These are phyloP conservation scores for Cacoxenus indagator DNA, from an alignment of 2,888 invertebrate species.

Conservation along the genomic window DNA sequence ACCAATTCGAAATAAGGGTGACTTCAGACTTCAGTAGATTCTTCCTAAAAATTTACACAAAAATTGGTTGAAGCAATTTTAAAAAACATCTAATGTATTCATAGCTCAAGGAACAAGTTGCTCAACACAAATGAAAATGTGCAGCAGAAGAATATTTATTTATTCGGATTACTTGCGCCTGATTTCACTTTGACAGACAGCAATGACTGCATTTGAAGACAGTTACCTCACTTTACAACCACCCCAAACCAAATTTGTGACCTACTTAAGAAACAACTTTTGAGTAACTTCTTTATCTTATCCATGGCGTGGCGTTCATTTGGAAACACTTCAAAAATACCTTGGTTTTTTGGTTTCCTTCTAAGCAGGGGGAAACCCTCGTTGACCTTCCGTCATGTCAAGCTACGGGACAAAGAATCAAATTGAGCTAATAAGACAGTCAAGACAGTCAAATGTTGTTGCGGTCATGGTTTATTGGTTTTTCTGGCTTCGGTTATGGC, in stretches of 20 bases:
- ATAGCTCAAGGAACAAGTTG: neutral
- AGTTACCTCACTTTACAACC: neutral
- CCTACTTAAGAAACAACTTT: conserved; percentile 46
- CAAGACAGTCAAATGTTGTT: conserved; percentile 23
- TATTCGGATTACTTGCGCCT: conserved; percentile 56
- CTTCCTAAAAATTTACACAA: too few species aligned
- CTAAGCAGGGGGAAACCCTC: neutral
- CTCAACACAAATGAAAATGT: conserved; percentile 43
- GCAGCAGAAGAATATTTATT: conserved; percentile 48
- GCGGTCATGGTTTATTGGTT: conserved; percentile 30
- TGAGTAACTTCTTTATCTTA: conserved; percentile 25
- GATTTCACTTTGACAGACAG: conserved; percentile 55
- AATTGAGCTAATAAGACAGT: neutral
- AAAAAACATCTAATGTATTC: neutral
- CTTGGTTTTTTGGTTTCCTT: conserved; percentile 35
- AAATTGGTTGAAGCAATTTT: neutral
- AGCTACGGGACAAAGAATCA: conserved; percentile 20
- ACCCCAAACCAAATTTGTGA: conserved; percentile 41
- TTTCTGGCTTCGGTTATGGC: conserved; percentile 9
- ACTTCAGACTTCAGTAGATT: too few species aligned
- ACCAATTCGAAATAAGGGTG: neutral
- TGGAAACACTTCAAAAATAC: conserved; percentile 50
- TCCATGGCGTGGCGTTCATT: conserved; percentile 38
- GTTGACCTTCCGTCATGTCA: conserved; percentile 13
- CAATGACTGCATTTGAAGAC: conserved; percentile 41